Base-by-base conservation (phyloP, 2,888 invertebrate genomes). In the Marronus borbonicus region DNA sequence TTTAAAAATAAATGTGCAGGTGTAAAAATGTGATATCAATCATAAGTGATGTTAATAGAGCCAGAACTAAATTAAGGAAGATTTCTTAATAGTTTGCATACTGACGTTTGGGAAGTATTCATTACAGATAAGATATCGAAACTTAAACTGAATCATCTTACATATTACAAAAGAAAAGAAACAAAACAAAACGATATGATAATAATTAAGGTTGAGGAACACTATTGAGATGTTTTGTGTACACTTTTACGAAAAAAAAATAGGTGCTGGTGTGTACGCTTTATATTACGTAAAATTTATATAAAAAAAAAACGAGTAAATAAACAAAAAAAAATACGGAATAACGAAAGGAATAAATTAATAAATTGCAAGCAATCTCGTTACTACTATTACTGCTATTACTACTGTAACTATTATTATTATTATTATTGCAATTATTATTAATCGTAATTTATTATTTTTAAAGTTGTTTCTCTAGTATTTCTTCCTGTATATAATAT, bases 401-500 rank as follows among this genome's bases (percentile, higher is more conserved):
- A 44, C 12, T 44, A 44, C 44, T 44, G 24, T 24, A 24, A 55
- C 20, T 20, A 55, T 20, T n/a, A 55, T n/a, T 55, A 55, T 14
- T 52, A 52, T 17, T 55, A 55, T 55, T 55, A 55, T 20, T 55
- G 20, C 20, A 55, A 55, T 55, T 55, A 55, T 55, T 17, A 44
- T 55, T 17, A 44, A 50, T 68, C 60, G 72, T 78, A 78, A 78
- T 72, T 78, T 78, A 78, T 78, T 78, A 78, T 78, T 78, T 74
- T 72, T 74, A 39, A 62, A 74, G 60, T 50, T 72, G 72, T 74
- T 74, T 62, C 44, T 44, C 44, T 72, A 72, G 65, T 78, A 74
- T 77, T 70, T 66, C 52, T 78, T 76, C 62, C 72, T 78, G 77
- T 78, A 78, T 74, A 78, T 78, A 72, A 72, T 78, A 78, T 78